These are phyloP conservation scores for Stenopsyche tienmushanensis DNA, from an alignment of 1,140 invertebrate genomes.

Conservation along the genomic window DNA sequence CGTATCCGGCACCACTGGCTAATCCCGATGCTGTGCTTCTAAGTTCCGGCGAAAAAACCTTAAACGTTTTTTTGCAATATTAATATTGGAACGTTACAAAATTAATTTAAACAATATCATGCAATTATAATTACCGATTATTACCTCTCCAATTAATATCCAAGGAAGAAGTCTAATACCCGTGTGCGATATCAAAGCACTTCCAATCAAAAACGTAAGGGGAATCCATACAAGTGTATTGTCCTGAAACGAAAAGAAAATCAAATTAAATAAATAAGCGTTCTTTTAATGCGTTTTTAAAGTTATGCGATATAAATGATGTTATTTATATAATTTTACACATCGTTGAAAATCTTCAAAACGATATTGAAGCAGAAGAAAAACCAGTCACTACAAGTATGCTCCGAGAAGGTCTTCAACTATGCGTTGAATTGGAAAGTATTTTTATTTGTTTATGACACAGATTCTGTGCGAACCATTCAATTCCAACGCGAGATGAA, in stretches of 20 bases:
- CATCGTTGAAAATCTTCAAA: too few species aligned
- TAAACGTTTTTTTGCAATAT: not conserved
- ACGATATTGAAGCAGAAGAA: too few species aligned
- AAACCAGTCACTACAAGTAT: too few species aligned
- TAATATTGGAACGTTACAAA: not conserved
- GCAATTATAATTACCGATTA: not conserved
- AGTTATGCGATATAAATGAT: too few species aligned
- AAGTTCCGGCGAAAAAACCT: constrained; percentile 58
- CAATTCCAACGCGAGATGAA: too few species aligned
- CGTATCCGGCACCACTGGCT: constrained; percentile 62
- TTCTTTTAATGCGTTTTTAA: too few species aligned
- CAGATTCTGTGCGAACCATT: too few species aligned
- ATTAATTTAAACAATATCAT: not conserved
- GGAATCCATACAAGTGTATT: constrained; percentile 67
- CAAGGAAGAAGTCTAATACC: constrained; percentile 73
- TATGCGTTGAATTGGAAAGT: too few species aligned
- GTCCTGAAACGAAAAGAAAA: constrained; percentile 44
- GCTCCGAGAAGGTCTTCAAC: too few species aligned
- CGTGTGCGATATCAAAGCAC: constrained; percentile 68
- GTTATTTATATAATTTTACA: too few species aligned
- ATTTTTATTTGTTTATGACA: too few species aligned
- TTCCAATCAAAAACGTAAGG: constrained; percentile 61
- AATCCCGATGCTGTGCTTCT: constrained; percentile 63
- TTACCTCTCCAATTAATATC: constrained; percentile 74
- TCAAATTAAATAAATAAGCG: too few species aligned